Percentiles rank a stretch among this genome's conserved stretches.
phyloP scores from a whole-genome alignment of 2,888 invertebrate genomes.

The Drosophila eohydei region DNA sequence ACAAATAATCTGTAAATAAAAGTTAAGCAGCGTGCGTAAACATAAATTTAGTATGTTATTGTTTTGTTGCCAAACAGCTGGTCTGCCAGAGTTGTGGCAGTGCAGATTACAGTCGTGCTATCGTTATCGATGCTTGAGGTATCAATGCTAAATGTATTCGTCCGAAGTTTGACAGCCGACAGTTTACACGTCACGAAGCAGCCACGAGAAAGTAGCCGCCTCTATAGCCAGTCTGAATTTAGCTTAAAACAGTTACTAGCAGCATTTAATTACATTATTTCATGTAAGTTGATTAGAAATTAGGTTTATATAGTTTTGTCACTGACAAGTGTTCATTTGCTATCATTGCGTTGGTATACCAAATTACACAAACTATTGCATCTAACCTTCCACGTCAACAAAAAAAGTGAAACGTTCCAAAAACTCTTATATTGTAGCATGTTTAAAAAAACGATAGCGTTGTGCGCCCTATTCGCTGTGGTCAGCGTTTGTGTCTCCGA shows the following conservation, averaged over 20 bases:
- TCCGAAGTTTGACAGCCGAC: constrained; percentile 81
- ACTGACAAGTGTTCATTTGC: not conserved
- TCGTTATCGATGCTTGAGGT: constrained; percentile 18
- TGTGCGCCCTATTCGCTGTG: constrained; percentile 74
- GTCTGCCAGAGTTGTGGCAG: constrained; percentile 22
- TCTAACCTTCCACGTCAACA: constrained; percentile 80
- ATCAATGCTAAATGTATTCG: constrained; percentile 27
- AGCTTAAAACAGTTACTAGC: constrained; percentile 50
- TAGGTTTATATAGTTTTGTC: not conserved
- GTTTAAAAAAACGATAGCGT: constrained; percentile 63
- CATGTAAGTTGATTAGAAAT: constrained; percentile 58
- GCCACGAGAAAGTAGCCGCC: constrained; percentile 66
- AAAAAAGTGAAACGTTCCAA: constrained; percentile 65
- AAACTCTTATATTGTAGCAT: constrained; percentile 59
- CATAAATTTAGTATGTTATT: constrained; percentile 44
- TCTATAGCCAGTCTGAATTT: constrained; percentile 35
- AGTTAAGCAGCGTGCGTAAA: constrained; percentile 1
- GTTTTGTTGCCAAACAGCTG: constrained; percentile 54
- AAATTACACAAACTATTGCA: constrained; percentile 11
- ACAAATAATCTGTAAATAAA: not conserved
- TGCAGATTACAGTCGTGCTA: not conserved
- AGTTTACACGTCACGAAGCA: constrained; percentile 82
- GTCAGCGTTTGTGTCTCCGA: constrained; percentile 79
- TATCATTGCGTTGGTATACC: constrained; percentile 5
- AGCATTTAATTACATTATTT: constrained; percentile 41